phyloP scores from a whole-genome alignment of 1,140 invertebrate genomes.

The Idris sp. region DNA sequence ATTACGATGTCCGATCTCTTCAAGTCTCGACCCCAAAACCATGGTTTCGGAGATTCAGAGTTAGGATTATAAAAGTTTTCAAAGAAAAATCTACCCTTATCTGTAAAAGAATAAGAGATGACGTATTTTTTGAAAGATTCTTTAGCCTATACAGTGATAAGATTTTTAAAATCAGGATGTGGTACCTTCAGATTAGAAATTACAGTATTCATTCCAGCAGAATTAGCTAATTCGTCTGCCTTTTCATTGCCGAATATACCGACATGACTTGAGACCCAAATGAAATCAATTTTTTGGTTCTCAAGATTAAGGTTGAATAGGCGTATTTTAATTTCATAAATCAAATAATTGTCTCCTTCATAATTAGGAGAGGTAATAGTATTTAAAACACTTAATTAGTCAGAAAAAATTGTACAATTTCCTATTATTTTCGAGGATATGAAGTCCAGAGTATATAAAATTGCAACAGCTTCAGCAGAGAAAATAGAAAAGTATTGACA shows the following conservation, averaged over 20 bases:
- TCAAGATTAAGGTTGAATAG: no score
- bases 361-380: neutral
- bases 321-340: conserved; percentile 3
- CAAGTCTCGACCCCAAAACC: conserved; percentile 8
- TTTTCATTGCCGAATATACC: conserved; percentile 4
- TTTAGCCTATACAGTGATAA: no score
- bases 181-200: neutral
- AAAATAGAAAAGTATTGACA: conserved; percentile 13
- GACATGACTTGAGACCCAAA: conserved; percentile 11
- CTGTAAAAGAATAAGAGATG: no score
- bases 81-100: conserved; percentile 4
- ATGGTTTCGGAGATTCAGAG: neutral
- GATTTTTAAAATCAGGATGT: no score
- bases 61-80: conserved; percentile 10
- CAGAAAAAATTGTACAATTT: conserved; percentile 14
- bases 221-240: conserved; percentile 1
- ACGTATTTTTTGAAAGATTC: no score
- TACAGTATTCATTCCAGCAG: no score
- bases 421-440: neutral
- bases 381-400: conserved; percentile 2
- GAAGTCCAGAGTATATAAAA: no score
- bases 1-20: neutral
- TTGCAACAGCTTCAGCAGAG: conserved; percentile 9
- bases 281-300: neutral
- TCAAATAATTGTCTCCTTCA: conserved; percentile 5